phyloP scores from a whole-genome alignment of 2,113 vertebrate genomes.

The Cryptomyrus ogoouensis region DNA sequence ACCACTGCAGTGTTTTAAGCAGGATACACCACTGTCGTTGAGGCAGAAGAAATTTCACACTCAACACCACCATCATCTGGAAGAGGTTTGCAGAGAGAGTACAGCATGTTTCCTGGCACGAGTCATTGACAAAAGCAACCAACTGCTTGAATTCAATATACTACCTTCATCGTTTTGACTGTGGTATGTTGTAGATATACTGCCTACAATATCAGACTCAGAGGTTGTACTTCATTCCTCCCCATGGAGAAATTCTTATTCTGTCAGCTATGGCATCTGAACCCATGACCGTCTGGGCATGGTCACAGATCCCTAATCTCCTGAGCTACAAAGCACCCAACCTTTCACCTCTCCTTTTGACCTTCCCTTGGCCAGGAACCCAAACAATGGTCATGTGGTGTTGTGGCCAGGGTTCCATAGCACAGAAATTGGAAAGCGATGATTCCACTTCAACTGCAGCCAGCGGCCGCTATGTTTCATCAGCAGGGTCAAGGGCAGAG shows the following conservation, averaged over 20 bases:
- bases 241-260: neutral
- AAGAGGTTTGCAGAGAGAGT: neutral
- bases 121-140: neutral
- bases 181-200: neutral
- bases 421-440: neutral
- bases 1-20: neutral
- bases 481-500: neutral
- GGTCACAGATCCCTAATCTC: neutral
- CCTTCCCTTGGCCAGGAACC: neutral
- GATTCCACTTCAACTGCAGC: neutral
- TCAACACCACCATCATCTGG: neutral
- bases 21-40: neutral
- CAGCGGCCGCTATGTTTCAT: neutral
- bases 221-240: neutral
- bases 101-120: neutral
- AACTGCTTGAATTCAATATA: neutral
- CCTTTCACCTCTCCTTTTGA: neutral
- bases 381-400: neutral
- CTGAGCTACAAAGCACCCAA: neutral
- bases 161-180: neutral
- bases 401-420: neutral
- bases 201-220: neutral
- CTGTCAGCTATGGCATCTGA: neutral
- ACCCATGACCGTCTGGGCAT: neutral
- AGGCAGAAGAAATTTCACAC: neutral